Conservation (phyloP, 2,113 vertebrate genomes). For the Elgaria multicarinata region DNA sequence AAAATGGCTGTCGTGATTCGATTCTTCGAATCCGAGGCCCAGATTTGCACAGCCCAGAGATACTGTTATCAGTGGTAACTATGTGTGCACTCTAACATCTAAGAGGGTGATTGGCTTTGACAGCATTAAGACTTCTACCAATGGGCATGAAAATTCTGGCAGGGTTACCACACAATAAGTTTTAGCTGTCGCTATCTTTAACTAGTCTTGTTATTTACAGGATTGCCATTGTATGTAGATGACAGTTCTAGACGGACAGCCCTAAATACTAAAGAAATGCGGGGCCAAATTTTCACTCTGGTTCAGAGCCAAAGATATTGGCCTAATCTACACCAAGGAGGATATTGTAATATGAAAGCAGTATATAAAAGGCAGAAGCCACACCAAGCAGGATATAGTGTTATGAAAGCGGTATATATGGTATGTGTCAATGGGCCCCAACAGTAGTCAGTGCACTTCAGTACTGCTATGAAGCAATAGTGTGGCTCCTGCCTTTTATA, state of each 20-base stretch:
- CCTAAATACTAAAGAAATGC: not conserved
- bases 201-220: not conserved
- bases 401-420: too few species aligned
- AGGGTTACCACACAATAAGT: not conserved
- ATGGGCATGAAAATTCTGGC: not conserved
- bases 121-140: not conserved
- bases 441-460: too few species aligned
- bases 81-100: not conserved
- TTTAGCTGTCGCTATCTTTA: not conserved
- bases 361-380: too few species aligned
- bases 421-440: too few species aligned
- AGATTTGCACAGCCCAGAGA: too few species aligned
- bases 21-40: too few species aligned
- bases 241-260: not conserved
- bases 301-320: not conserved
- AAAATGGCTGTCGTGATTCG: too few species aligned
- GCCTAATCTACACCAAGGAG: too few species aligned
- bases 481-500: too few species aligned
- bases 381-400: too few species aligned
- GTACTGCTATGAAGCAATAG: too few species aligned
- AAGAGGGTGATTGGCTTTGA: not conserved
- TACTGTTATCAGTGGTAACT: not conserved
- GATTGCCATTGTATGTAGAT: not conserved
- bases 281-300: not conserved
- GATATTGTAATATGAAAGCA: too few species aligned